Evolutionary conservation across 2,888 invertebrate genomes (phyloP).

Genomic region (Urechis unicinctus): DNA sequence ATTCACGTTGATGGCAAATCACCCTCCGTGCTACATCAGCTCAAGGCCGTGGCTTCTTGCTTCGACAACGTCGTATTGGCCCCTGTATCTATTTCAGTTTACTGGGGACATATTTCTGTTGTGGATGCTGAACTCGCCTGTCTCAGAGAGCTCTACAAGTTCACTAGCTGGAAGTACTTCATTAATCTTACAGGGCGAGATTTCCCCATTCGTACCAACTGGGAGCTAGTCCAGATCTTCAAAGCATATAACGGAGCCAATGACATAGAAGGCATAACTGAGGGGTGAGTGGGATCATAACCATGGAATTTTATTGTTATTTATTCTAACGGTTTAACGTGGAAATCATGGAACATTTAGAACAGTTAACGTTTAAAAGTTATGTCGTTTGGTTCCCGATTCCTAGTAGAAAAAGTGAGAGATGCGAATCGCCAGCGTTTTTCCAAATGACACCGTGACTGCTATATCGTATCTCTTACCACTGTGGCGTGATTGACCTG

Average conservation of each 20-base stretch:
- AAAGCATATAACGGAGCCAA: conserved; percentile 20
- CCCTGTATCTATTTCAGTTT: conserved; percentile 22
- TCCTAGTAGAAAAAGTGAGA: too few species aligned
- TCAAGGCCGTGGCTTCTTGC: conserved; percentile 25
- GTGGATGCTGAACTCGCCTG: conserved; percentile 21
- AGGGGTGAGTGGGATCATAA: conserved; percentile 5
- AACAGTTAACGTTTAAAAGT: too few species aligned
- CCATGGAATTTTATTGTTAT: too few species aligned
- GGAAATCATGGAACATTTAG: too few species aligned
- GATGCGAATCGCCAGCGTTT: too few species aligned
- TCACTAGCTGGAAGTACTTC: conserved; percentile 18
- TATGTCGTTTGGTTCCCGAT: too few species aligned
- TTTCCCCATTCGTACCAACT: conserved; percentile 22
- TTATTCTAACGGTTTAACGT: too few species aligned
- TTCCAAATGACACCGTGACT: too few species aligned
- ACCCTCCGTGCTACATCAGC: conserved; percentile 17
- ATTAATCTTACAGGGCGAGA: conserved; percentile 23
- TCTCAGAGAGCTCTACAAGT: conserved; percentile 13
- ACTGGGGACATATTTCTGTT: conserved; percentile 19
- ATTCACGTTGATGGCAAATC: conserved; percentile 39
- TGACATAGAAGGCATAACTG: conserved; percentile 18
- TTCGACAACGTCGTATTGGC: conserved; percentile 34
- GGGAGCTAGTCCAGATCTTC: conserved; percentile 19
- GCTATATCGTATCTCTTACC: too few species aligned
- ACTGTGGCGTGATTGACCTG: too few species aligned